Evolutionary conservation across 2,888 invertebrate species (phyloP), one percentile per base, ranked within the genome.

Genomic region (Macrostomum cliftonense): DNA sequence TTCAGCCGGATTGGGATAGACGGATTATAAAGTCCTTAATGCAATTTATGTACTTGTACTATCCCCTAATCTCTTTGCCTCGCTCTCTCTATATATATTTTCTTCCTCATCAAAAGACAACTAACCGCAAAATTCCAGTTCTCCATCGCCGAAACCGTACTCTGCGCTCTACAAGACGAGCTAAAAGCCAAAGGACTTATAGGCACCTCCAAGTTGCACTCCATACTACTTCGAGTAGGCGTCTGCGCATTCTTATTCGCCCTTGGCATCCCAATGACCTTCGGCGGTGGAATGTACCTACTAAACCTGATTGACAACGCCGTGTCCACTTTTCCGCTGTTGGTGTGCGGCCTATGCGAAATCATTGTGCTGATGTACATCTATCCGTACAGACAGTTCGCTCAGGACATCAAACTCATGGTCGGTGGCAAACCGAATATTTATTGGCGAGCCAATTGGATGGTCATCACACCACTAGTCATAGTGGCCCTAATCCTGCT

Each of bases 91-190:
- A n/a, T n/a, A n/a, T n/a, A n/a, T n/a, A n/a, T n/a, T n/a, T n/a
- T n/a, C n/a, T n/a, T n/a, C n/a, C n/a, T n/a, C n/a, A n/a, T n/a
- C 28, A 7, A 9, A 7, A 28, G 28, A 9, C 28, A 9, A 28
- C 28, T 7, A 28, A 9, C 28, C 28, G 28, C 28, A 28, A 7
- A 28, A 28, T 28, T 28, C 5, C 61, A 68, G 63, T 67, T 69
- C 52, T 68, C 67, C 7, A 63, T 68, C 37, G 65, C 68, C n/a
- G 69, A 69, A 53, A 63, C 65, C 49, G 63, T 69, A 4, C 56
- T 69, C 51, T 61, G 62, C 47, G 64, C 67, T n/a, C 58, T 67
- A 36, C 59, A 63, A 9, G 69, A 69, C 50, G 67, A 67, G 52
- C 65, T 64, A 45, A 58, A 44, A 28, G 28, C 28, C 28, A 28